A percentile compares a stretch with the other conserved stretches of the same genome.
These are phyloP conservation scores for Thymelicus lineola DNA, from an alignment of 2,888 invertebrate genomes.

Conservation along the genomic window DNA sequence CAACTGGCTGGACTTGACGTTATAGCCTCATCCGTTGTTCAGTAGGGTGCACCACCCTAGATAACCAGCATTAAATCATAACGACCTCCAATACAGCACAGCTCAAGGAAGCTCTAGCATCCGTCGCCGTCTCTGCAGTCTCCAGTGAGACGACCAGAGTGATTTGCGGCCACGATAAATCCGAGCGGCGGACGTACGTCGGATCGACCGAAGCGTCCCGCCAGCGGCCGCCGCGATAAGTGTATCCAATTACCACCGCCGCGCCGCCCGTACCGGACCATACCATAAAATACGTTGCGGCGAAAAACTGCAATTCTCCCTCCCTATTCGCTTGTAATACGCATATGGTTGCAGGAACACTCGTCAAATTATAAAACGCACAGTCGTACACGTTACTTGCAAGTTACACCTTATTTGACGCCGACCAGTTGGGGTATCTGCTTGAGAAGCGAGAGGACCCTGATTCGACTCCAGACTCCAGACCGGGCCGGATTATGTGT, in stretches of 20 bases:
- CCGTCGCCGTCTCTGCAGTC: background rate
- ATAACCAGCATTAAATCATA: conserved; percentile 15
- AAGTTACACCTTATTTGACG: too few relatives aligned
- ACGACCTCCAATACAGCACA: conserved; percentile 22
- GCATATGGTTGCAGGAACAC: background rate
- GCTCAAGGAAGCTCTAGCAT: conserved; percentile 2
- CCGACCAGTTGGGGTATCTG: too few relatives aligned
- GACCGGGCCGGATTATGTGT: too few relatives aligned
- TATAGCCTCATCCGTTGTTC: too few relatives aligned
- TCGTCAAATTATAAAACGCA: too few relatives aligned
- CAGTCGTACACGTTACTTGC: too few relatives aligned
- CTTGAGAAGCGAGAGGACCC: too few relatives aligned
- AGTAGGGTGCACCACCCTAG: background rate
- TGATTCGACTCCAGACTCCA: too few relatives aligned
- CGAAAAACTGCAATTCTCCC: conserved; percentile 25
- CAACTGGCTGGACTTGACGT: too few relatives aligned
- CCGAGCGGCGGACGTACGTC: conserved; percentile 64
- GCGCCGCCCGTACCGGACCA: conserved; percentile 63
- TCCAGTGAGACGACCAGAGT: conserved; percentile 62
- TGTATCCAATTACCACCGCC: conserved; percentile 79
- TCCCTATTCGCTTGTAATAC: conserved; percentile 12
- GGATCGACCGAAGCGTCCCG: conserved; percentile 57
- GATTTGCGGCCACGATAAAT: conserved; percentile 77
- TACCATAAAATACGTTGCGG: conserved; percentile 54
- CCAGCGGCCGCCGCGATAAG: conserved; percentile 75